Conservation (phyloP, 2,888 invertebrate species). For the Apamea epomidion region DNA sequence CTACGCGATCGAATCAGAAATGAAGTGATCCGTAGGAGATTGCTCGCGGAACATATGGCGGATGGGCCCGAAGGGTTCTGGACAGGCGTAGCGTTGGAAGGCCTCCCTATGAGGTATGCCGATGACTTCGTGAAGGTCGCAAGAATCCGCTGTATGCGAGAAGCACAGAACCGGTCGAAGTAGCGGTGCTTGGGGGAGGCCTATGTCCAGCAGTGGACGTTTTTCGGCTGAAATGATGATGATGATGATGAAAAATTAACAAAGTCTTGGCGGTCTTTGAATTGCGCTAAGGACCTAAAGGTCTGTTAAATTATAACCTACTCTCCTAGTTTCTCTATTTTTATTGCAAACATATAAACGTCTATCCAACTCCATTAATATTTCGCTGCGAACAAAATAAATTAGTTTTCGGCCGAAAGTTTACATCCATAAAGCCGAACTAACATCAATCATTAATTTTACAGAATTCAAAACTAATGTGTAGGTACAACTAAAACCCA, state of each 20-base stretch:
- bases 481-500: constrained; percentile 5
- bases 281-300: no score
- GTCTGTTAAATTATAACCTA: neutral
- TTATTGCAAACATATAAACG: constrained; percentile 1
- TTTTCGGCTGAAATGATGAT: no score
- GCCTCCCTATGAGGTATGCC: neutral
- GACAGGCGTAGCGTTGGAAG: neutral
- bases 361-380: constrained; percentile 5
- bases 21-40: neutral
- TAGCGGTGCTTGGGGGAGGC: no score
- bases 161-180: no score
- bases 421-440: constrained; percentile 13
- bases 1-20: neutral
- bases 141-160: no score
- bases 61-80: neutral
- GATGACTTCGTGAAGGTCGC: neutral
- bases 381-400: constrained; percentile 5
- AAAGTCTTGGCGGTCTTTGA: neutral
- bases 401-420: constrained; percentile 10
- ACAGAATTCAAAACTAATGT: constrained; percentile 24
- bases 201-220: no score
- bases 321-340: neutral
- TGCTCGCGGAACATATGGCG: neutral
- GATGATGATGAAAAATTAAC: no score
- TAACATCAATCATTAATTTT: constrained; percentile 42